Evolutionary conservation across 2,797 vertebrate genomes (phyloP), one percentile per base, ranked within the genome.

Genomic region (Enteromius paludinosus): DNA sequence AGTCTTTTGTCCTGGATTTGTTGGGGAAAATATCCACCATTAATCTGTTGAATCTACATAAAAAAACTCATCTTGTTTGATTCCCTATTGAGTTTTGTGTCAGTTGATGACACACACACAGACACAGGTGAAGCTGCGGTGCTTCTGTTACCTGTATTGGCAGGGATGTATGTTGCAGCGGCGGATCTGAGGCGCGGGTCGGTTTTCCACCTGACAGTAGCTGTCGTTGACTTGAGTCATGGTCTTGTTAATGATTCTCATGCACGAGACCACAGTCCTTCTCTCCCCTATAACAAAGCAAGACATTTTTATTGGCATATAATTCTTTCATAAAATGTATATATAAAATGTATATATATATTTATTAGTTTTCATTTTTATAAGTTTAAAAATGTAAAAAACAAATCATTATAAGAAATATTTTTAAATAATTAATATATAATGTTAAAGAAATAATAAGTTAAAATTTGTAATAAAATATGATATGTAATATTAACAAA

Each of bases 111-210:
- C 25, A 30, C 14, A 35, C 47, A 73, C 47, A 73, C 47, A 54
- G 17, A n/a, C 7, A 54, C 11, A 35, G 17, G 17, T 30, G 35
- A 33, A 20, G 17, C 20, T 66, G 2, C 5, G 47, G 30, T 1
- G 10, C 45, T 30, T 33, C 28, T 78, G 93, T 94, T 92, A 98
- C 97, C 97, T 91, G 90, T 97, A 96, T 88, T 97, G 97, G 92
- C 98, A 99, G 35, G 94, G 94, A 85, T 97, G 97, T n/a, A 90
- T 86, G 91, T 98, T 98, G 92, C 98, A 99, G 73, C 78, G 94
- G 76, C 96, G 95, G 82, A 98, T 90, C 91, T 98, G 97, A 25
- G 97, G 95, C 54, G 92, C 92, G 0, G 97, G 97, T 18, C 94
- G 93, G 86, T 94, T 97, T 74, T 95, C 94, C 18, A 92, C 92